These are phyloP conservation scores for Sycophila sp. DNA, from an alignment of 1,140 invertebrate species.

Conservation along the genomic window DNA sequence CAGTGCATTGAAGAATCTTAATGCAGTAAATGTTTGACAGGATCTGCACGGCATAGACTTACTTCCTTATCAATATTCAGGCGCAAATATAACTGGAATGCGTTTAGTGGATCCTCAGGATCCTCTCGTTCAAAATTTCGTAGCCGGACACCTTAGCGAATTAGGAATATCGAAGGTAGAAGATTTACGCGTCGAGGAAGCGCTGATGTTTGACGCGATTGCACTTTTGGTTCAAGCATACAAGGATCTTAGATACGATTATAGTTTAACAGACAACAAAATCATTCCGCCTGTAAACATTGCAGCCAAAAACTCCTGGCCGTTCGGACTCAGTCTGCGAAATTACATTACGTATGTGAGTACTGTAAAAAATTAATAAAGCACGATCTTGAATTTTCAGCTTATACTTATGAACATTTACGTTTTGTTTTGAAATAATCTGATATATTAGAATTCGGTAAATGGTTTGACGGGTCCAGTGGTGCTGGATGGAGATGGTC, in stretches of 20 bases:
- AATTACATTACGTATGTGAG: conserved; percentile 83
- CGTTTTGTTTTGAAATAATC: not conserved
- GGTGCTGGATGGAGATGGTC: conserved; percentile 84
- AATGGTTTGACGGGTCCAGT: conserved; percentile 81
- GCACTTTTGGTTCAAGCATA: conserved; percentile 89
- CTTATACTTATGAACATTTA: not conserved
- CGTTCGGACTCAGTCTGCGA: conserved; percentile 80
- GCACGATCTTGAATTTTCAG: not conserved
- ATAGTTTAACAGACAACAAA: too few relatives aligned
- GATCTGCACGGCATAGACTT: conserved; percentile 86
- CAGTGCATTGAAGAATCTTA: too few relatives aligned
- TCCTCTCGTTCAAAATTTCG: conserved; percentile 67
- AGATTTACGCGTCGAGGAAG: conserved; percentile 83
- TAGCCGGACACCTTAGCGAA: conserved; percentile 48
- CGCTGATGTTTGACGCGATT: conserved; percentile 94
- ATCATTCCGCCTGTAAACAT: too few relatives aligned
- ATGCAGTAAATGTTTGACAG: too few relatives aligned
- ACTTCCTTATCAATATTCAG: conserved; percentile 83
- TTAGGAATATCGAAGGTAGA: conserved; percentile 46
- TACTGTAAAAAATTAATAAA: not conserved
- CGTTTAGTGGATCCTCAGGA: conserved; percentile 76
- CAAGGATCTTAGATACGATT: conserved; percentile 73
- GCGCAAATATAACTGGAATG: conserved; percentile 85
- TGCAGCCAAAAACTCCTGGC: too few relatives aligned
- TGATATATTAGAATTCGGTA: conserved; percentile 38